A percentile compares a stretch with the other conserved stretches of the same genome.
phyloP scores from a whole-genome alignment of 2,797 vertebrate genomes.

The Lycodopsis pacificus region DNA sequence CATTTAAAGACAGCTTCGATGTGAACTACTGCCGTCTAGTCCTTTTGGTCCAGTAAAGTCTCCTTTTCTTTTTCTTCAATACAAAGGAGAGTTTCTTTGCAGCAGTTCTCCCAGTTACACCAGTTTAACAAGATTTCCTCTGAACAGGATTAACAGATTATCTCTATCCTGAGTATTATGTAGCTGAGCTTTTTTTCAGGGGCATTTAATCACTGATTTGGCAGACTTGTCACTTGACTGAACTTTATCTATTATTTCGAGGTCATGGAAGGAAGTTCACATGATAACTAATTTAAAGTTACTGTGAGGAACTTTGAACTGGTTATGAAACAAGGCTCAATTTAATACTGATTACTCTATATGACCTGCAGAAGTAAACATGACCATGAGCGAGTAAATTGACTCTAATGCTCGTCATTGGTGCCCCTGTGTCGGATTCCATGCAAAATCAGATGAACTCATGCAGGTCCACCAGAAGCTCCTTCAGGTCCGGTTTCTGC shows the following conservation, averaged over 20 bases:
- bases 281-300: neutral
- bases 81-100: neutral
- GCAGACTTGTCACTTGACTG: neutral
- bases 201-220: constrained; percentile 10
- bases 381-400: too few species aligned
- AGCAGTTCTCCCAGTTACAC: constrained; percentile 7
- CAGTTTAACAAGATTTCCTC: constrained; percentile 3
- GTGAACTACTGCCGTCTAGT: neutral
- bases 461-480: too few species aligned
- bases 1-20: neutral
- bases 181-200: constrained; percentile 8
- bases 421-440: too few species aligned
- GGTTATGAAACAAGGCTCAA: neutral
- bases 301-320: neutral
- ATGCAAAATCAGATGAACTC: too few species aligned
- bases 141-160: constrained; percentile 16
- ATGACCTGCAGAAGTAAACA: too few species aligned
- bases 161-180: neutral
- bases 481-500: neutral
- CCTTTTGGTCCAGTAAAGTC: neutral
- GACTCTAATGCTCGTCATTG: neutral
- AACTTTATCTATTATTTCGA: neutral
- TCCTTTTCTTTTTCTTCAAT: neutral
- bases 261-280: neutral
- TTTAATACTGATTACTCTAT: too few species aligned